Evolutionary conservation across 2,113 vertebrate genomes (phyloP).

Genomic region (Cervus canadensis): DNA sequence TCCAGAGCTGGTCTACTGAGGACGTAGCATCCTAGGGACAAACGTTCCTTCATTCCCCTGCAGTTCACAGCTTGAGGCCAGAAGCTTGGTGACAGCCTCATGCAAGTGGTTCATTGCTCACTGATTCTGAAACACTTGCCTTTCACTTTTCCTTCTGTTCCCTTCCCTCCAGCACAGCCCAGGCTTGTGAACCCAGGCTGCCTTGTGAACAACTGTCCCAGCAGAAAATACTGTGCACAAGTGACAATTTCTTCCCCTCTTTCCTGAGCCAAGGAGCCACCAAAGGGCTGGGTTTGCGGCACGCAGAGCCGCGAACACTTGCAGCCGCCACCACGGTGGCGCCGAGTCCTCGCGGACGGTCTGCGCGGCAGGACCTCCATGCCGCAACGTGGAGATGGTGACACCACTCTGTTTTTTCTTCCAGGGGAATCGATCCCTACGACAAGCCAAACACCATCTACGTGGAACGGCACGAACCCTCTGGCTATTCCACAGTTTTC

Average conservation of each 20-base stretch:
- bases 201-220: neutral
- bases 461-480: slow-evolving; percentile 93
- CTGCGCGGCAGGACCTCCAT: neutral
- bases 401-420: neutral
- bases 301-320: neutral
- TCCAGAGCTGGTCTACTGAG: neutral
- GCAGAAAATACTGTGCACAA: neutral
- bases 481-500: slow-evolving; percentile 89
- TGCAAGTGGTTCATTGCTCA: neutral
- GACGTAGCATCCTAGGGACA: neutral
- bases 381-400: neutral
- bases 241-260: neutral
- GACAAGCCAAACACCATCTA: slow-evolving; percentile 90
- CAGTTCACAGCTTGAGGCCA: neutral
- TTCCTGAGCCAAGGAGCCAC: neutral
- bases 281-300: neutral
- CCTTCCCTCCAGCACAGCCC: neutral
- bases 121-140: neutral
- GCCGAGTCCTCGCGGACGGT: neutral
- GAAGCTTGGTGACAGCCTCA: neutral
- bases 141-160: neutral
- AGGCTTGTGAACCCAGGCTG: neutral
- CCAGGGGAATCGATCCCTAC: slow-evolving; percentile 93
- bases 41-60: neutral
- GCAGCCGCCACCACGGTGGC: rapidly evolving